Conservation (phyloP, 2,888 invertebrate genomes). For the Carterocephalus palaemon region DNA sequence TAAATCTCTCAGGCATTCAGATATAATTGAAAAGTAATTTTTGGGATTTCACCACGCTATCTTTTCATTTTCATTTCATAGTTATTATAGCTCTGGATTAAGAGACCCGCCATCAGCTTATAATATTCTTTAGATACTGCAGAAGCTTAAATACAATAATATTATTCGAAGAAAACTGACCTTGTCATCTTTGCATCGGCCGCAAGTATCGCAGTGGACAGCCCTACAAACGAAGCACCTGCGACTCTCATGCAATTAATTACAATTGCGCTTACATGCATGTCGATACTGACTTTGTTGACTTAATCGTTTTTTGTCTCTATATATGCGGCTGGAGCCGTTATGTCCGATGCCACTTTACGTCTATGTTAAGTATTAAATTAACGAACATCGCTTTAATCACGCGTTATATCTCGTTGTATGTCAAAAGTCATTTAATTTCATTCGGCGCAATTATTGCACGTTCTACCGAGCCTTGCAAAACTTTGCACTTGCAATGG, state of each 20-base stretch:
- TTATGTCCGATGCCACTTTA: conserved; percentile 21
- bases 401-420: conserved; percentile 17
- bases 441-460: conserved; percentile 21
- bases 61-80: too few species aligned
- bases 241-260: conserved; percentile 19
- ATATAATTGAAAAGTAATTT: too few species aligned
- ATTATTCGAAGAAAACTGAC: neutral
- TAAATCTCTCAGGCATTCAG: too few species aligned
- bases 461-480: conserved; percentile 6
- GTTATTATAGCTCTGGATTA: too few species aligned
- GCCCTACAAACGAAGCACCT: conserved; percentile 14
- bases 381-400: conserved; percentile 23
- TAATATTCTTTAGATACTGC: too few species aligned
- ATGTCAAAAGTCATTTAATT: conserved; percentile 16
- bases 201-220: conserved; percentile 8
- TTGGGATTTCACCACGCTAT: too few species aligned
- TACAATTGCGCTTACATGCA: conserved; percentile 23
- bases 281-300: conserved; percentile 24
- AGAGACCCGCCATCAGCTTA: too few species aligned
- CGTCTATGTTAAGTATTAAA: conserved; percentile 23
- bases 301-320: conserved; percentile 22
- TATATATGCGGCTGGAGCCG: conserved; percentile 15
- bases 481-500: too few species aligned
- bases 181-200: conserved; percentile 7
- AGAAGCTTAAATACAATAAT: too few species aligned